phyloP scores from a whole-genome alignment of 2,797 vertebrate species.

The Sebastes wilsoni region DNA sequence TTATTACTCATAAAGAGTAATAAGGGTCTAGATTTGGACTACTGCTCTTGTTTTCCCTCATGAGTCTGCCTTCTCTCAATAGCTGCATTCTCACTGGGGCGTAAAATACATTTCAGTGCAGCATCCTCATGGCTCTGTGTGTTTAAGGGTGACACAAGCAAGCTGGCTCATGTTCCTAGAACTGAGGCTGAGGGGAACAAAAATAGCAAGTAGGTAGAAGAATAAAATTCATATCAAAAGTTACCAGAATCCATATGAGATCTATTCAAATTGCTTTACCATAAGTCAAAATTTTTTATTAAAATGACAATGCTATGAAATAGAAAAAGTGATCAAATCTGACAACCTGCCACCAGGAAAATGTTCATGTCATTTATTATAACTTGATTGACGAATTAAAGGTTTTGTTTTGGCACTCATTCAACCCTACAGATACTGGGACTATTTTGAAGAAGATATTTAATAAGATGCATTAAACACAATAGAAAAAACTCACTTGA shows the following conservation, averaged over 20 bases:
- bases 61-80: constrained; percentile 28
- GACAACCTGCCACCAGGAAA: neutral
- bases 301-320: neutral
- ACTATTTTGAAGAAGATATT: neutral
- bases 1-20: constrained; percentile 58
- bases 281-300: accelerated
- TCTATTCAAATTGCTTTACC: neutral
- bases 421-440: neutral
- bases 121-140: neutral
- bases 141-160: constrained; percentile 7
- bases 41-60: constrained; percentile 41
- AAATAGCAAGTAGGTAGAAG: neutral
- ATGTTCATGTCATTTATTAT: neutral
- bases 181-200: neutral
- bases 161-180: neutral
- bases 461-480: neutral
- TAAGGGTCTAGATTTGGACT: constrained; percentile 46
- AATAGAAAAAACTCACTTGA: neutral
- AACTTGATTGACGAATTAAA: neutral
- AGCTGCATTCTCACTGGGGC: constrained; percentile 41
- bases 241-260: neutral
- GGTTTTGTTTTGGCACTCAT: neutral
- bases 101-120: constrained; percentile 47
- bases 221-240: neutral
- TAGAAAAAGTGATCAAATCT: neutral